phyloP scores from a whole-genome alignment of 2,888 invertebrate genomes.

The Troilus luridus region DNA sequence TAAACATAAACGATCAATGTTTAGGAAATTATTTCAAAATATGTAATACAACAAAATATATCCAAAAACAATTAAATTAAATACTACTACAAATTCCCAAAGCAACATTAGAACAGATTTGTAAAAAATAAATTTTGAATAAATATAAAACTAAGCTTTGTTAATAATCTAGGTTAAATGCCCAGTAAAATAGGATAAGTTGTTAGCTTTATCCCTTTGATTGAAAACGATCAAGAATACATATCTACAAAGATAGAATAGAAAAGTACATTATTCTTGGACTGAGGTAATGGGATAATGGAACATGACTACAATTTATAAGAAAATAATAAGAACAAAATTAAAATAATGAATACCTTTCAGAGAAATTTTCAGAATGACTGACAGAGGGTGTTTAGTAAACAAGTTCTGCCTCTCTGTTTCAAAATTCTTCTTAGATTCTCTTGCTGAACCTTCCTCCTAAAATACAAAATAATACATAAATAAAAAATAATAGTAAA shows the following conservation, averaged over 20 bases:
- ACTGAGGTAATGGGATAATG: too few relatives aligned
- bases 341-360: slow-evolving; percentile 68
- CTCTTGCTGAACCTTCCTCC: not conserved
- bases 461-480: not conserved
- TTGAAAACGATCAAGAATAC: too few relatives aligned
- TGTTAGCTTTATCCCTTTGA: not conserved
- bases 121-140: too few relatives aligned
- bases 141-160: too few relatives aligned
- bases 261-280: not conserved
- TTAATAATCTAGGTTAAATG: too few relatives aligned
- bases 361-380: slow-evolving; percentile 76
- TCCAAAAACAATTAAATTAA: too few relatives aligned
- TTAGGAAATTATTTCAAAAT: not conserved
- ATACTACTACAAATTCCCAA: too few relatives aligned
- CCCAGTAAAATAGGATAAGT: not conserved
- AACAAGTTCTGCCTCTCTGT: slow-evolving; percentile 70
- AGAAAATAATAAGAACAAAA: not conserved
- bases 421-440: slow-evolving; percentile 55
- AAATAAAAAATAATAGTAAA: not conserved
- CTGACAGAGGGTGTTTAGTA: slow-evolving; percentile 80
- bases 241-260: too few relatives aligned
- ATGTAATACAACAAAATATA: too few relatives aligned
- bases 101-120: too few relatives aligned
- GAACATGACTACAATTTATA: too few relatives aligned
- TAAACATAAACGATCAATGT: not conserved